These are phyloP conservation scores for Platorchestia sp. DNA, from an alignment of 1,140 invertebrate genomes.

Conservation along the genomic window DNA sequence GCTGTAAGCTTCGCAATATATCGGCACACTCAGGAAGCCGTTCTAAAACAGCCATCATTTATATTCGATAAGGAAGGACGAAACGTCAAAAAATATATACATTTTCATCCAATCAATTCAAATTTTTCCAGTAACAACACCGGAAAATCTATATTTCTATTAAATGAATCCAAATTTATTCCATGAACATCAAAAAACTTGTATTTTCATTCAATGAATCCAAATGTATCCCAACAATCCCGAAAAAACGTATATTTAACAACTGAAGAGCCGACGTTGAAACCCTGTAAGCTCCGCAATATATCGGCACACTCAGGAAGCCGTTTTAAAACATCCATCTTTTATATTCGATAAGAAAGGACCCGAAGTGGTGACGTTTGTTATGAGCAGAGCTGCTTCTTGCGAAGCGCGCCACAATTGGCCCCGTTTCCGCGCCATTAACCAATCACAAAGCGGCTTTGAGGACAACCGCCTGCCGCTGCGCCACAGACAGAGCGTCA, in stretches of 20 bases:
- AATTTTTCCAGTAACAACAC: too few species aligned
- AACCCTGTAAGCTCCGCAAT: background rate
- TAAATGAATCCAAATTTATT: too few species aligned
- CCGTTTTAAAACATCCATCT: conserved; percentile 32
- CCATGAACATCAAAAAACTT: too few species aligned
- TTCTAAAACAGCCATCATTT: conserved; percentile 31
- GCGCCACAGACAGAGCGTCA: background rate
- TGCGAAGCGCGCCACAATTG: conserved; percentile 15
- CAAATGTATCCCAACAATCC: background rate
- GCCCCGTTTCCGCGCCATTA: conserved; percentile 44
- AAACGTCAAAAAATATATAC: too few species aligned
- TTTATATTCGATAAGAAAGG: conserved; percentile 43
- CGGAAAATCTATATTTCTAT: too few species aligned
- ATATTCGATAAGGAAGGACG: conserved; percentile 31
- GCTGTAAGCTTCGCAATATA: background rate
- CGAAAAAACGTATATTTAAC: background rate
- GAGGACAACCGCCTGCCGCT: background rate
- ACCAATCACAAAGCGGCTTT: conserved; percentile 47
- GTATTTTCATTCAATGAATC: too few species aligned
- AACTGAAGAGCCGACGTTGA: too few species aligned
- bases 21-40: background rate
- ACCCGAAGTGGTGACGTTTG: conserved; percentile 37
- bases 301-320: background rate
- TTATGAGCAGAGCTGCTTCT: conserved; percentile 32
- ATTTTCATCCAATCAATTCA: too few species aligned